Evolutionary conservation across 2,113 vertebrate species (phyloP), one percentile per base, ranked within the genome.

Genomic region (Daboia siamensis): DNA sequence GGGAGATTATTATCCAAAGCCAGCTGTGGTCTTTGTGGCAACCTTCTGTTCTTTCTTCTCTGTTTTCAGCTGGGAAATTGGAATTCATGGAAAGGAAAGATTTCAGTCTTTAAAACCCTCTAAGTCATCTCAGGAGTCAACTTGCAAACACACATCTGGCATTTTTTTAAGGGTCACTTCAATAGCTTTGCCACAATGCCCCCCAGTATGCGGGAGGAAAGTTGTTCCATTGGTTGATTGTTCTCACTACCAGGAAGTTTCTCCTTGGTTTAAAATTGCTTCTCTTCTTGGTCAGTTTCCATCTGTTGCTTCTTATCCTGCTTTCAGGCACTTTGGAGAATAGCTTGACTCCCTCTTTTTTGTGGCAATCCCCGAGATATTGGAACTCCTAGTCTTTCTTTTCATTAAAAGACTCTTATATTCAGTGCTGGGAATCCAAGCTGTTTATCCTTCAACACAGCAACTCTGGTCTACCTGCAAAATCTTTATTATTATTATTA

Each of bases 401-500:
- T 48, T 48, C 48, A 48, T 48, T 48, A 48, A 48, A 48, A 48
- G 48, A 48, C 69, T 92, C 95, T 96, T 54, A 3, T 91, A 90
- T 90, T 94, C 92, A 9, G 93, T 23, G 93, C 91, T 12, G 2
- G 74, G 90, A 93, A 95, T 93, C 95, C 3, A 0, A 21, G 0
- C 93, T 33, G 93, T 91, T 96, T 92, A 93, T 95, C 95, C 88
- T 96, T 96, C 95, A 95, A 93, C 95, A 94, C 93, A 95, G 95
- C 95, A 94, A 86, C 94, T 94, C 86, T 0, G 61, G 88, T 94
- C 95, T 94, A 74, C 17, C 21, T 92, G 93, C 95, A 95, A 91
- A 95, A 95, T 95, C 95, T 96, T 96, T 95, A 97, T 96, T 96
- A 95, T 93, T 93, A 51, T 51, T 51, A 46, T 39, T 39, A 39